Evolutionary conservation across 1,140 invertebrate species (phyloP).

Genomic region (Nylanderia fulva): DNA sequence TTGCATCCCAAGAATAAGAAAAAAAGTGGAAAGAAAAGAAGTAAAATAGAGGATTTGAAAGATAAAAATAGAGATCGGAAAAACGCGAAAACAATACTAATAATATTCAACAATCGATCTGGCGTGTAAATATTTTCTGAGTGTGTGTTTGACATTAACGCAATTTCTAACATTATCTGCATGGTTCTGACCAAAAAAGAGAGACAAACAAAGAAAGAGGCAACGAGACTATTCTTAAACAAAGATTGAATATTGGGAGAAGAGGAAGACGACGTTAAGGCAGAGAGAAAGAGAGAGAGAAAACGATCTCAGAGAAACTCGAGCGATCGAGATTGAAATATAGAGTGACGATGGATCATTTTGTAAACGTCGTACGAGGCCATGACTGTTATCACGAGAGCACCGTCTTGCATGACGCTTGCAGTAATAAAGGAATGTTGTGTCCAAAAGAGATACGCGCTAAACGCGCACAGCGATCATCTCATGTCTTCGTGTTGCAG

Average conservation of each 20-base stretch:
- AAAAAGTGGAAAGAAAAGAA: not conserved
- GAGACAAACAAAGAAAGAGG: constrained; percentile 19
- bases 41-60: not conserved
- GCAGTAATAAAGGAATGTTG: constrained; percentile 20
- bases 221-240: not conserved
- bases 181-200: constrained; percentile 35
- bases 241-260: constrained; percentile 26
- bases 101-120: not conserved
- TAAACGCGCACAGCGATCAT: not conserved
- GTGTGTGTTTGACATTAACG: constrained; percentile 44
- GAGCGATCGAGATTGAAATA: constrained; percentile 11
- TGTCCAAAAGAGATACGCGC: constrained; percentile 27
- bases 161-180: constrained; percentile 42
- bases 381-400: constrained; percentile 51
- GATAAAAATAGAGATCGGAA: not conserved
- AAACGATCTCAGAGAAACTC: constrained; percentile 14
- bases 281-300: not conserved
- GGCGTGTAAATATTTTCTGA: constrained; percentile 20
- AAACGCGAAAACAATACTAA: not conserved
- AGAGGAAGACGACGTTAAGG: constrained; percentile 23
- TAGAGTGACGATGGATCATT: constrained; percentile 46
- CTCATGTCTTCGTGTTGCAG: constrained; percentile 57
- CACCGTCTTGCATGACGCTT: constrained; percentile 72
- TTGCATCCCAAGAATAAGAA: constrained; percentile 15
- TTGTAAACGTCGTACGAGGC: constrained; percentile 47